These are phyloP conservation scores for Blastomussa wellsi DNA, from an alignment of 92 coral and sea anemone species.

Conservation along the genomic window DNA sequence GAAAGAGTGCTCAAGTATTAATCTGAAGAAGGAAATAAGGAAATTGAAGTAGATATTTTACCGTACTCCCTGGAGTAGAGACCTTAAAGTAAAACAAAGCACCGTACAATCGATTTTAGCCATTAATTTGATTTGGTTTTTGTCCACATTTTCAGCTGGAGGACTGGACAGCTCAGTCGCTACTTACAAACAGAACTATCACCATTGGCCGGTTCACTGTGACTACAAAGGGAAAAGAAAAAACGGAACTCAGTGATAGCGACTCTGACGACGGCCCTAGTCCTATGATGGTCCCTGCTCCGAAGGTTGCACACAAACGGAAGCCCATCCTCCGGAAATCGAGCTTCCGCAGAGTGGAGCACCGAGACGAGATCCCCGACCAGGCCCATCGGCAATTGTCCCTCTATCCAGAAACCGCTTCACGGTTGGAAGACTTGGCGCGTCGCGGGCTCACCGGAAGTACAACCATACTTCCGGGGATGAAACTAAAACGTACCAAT, in stretches of 20 bases:
- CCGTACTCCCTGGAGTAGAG: too few species aligned
- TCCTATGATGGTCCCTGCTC: not conserved
- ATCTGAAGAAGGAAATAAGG: too few species aligned
- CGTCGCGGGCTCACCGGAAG: slow-evolving; percentile 75
- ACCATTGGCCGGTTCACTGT: slow-evolving; percentile 96
- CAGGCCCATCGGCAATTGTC: slow-evolving; percentile 35
- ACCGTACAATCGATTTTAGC: too few species aligned
- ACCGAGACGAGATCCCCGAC: not conserved
- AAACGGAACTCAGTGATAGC: slow-evolving; percentile 24
- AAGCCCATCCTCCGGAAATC: slow-evolving; percentile 32
- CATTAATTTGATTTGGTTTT: too few species aligned
- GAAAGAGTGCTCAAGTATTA: too few species aligned
- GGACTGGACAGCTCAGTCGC: slow-evolving; percentile 94
- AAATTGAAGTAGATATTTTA: too few species aligned
- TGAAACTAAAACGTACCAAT: slow-evolving; percentile 50
- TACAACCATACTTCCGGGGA: slow-evolving; percentile 77
- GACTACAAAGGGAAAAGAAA: slow-evolving; percentile 71
- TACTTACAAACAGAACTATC: slow-evolving; percentile 79
- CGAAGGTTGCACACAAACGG: slow-evolving; percentile 13
- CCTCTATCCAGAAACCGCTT: slow-evolving; percentile 71
- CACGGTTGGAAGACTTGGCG: slow-evolving; percentile 55
- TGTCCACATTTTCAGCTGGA: slow-evolving; percentile 71
- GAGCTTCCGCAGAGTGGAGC: slow-evolving; percentile 37
- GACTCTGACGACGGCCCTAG: slow-evolving; percentile 11
- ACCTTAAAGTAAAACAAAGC: too few species aligned